Percentiles rank a stretch among this genome's conserved stretches.
phyloP scores from a whole-genome alignment of 37 sponge, comb jelly and placozoan genomes.

The Chondrosia reniformis region DNA sequence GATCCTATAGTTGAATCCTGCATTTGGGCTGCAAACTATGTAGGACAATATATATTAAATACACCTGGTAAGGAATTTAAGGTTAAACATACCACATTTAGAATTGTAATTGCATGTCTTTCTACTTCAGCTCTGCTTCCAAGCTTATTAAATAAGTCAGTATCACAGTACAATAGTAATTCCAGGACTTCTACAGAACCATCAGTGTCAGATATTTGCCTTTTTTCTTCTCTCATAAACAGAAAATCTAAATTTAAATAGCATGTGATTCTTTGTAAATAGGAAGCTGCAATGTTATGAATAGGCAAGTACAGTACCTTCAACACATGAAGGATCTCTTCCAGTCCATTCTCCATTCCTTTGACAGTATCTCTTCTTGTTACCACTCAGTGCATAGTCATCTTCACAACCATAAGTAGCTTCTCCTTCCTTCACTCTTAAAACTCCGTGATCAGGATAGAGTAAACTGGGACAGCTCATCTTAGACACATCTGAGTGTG shows the following conservation, averaged over 20 bases:
- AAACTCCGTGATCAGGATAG: not conserved
- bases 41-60: not conserved
- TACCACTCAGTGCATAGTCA: not conserved
- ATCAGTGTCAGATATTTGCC: too few species aligned
- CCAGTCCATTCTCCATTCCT: not conserved
- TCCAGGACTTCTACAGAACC: not conserved
- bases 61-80: not conserved
- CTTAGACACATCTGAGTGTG: not conserved
- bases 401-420: not conserved
- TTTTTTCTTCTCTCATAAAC: too few species aligned
- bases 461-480: not conserved
- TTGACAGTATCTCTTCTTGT: not conserved
- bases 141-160: not conserved
- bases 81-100: not conserved
- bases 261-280: not conserved
- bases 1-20: not conserved
- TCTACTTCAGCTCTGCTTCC: not conserved
- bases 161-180: not conserved
- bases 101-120: not conserved
- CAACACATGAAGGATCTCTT: not conserved
- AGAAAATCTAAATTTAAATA: too few species aligned
- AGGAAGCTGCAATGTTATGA: too few species aligned
- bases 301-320: too few species aligned
- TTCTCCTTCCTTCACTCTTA: not conserved
- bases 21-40: not conserved